Evolutionary conservation across 2,797 vertebrate species (phyloP).

Genomic region (Anabas testudineus): DNA sequence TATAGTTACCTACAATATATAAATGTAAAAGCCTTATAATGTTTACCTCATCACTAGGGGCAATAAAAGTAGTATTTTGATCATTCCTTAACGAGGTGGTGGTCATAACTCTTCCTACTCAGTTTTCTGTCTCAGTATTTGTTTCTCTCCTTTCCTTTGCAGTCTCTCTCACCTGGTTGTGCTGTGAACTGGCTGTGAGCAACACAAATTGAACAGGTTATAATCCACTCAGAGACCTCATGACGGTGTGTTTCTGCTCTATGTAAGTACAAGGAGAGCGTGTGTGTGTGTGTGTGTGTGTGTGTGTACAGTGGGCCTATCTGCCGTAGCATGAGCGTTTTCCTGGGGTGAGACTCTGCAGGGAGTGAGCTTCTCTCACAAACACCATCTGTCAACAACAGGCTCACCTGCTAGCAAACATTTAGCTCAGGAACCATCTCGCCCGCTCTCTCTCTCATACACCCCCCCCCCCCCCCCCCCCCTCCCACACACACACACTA

Average conservation of each 20-base stretch:
- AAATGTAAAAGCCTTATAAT: too few species aligned
- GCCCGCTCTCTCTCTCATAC: slow-evolving; percentile 18
- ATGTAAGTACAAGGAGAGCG: slow-evolving; percentile 23
- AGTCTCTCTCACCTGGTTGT: slow-evolving; percentile 48
- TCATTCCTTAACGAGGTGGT: background rate
- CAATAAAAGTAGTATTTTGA: too few species aligned
- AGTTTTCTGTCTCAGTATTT: background rate
- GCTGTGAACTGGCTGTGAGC: slow-evolving; percentile 57
- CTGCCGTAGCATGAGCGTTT: slow-evolving; percentile 72
- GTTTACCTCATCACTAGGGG: too few species aligned
- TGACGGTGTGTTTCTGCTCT: slow-evolving; percentile 41
- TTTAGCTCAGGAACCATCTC: slow-evolving; percentile 83
- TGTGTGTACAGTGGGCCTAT: slow-evolving; percentile 69
- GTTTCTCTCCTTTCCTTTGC: slow-evolving; percentile 12
- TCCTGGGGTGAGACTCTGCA: slow-evolving; percentile 86
- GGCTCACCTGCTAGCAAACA: slow-evolving; percentile 88
- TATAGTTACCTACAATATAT: too few species aligned
- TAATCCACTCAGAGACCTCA: slow-evolving; percentile 46
- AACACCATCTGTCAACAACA: slow-evolving; percentile 93
- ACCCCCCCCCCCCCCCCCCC: slow-evolving; percentile 29
- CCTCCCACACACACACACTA: slow-evolving; percentile 38
- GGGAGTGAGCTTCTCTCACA: slow-evolving; percentile 86
- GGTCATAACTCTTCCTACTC: background rate
- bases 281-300: slow-evolving; percentile 46
- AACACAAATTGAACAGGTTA: slow-evolving; percentile 49